A percentile compares a stretch with the other conserved stretches of the same genome.
phyloP scores from a whole-genome alignment of 2,888 invertebrate genomes.

The Oegoconia quadripuncta region DNA sequence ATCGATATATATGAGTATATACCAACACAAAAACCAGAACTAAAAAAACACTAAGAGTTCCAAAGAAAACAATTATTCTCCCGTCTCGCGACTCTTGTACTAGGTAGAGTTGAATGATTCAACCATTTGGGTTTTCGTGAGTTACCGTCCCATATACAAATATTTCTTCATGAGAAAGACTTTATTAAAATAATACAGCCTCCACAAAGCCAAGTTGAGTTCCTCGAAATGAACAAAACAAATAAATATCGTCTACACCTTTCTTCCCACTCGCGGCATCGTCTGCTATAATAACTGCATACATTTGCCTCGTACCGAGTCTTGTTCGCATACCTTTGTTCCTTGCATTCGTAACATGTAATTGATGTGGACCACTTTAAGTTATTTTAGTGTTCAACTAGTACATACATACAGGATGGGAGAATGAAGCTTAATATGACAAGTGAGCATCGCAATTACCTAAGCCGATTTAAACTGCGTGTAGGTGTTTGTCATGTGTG shows the following conservation, averaged over 20 bases:
- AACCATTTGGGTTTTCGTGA: no score
- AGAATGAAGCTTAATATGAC: constrained; percentile 4
- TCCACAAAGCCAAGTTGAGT: neutral
- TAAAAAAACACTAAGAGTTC: no score
- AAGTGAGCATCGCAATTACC: constrained; percentile 11
- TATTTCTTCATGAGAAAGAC: constrained; percentile 8
- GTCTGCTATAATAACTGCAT: constrained; percentile 14
- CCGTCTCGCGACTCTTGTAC: no score
- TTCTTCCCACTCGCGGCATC: constrained; percentile 11
- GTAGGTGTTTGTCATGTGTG: constrained; percentile 1
- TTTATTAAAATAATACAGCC: constrained; percentile 12
- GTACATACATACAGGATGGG: constrained; percentile 1
- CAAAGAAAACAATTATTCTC: no score
- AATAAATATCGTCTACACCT: constrained; percentile 7
- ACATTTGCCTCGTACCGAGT: neutral
- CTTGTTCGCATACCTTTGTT: constrained; percentile 14
- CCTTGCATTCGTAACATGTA: constrained; percentile 8
- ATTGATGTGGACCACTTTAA: constrained; percentile 14
- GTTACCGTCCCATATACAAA: no score
- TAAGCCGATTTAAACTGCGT: constrained; percentile 2
- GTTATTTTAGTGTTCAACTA: constrained; percentile 1
- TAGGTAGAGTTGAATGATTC: no score
- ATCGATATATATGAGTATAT: no score
- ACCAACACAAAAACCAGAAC: no score
- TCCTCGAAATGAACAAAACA: constrained; percentile 5